Evolutionary conservation across 2,113 vertebrate genomes (phyloP).

Genomic region (Gobius niger): DNA sequence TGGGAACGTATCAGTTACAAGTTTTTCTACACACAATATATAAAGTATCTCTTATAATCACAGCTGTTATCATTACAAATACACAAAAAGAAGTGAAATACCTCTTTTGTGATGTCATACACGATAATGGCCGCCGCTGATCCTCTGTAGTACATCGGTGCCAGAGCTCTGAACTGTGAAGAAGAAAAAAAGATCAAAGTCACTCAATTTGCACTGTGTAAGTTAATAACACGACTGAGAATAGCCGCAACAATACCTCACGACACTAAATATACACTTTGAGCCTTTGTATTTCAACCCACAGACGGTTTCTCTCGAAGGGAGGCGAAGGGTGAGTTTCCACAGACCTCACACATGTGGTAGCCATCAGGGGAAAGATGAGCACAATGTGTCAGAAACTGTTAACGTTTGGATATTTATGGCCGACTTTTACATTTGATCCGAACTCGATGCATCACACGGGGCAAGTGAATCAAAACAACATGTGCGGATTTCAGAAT

Average conservation of each 20-base stretch:
- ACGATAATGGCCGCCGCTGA: conserved; percentile 97
- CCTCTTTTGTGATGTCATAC: conserved; percentile 99
- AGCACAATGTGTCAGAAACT: conserved; percentile 70
- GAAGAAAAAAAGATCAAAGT: conserved; percentile 19
- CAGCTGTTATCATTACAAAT: not conserved
- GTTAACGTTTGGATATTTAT: conserved; percentile 65
- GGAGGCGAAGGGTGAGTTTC: conserved; percentile 45
- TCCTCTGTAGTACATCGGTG: conserved; percentile 98
- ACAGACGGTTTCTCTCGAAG: conserved; percentile 32
- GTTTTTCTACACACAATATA: too few relatives aligned
- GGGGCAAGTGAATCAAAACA: conserved; percentile 59
- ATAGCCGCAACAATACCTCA: not conserved
- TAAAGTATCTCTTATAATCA: too few relatives aligned
- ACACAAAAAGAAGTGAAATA: conserved; percentile 37
- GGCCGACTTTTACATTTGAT: conserved; percentile 63
- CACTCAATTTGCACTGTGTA: not conserved
- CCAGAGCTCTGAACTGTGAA: conserved; percentile 91
- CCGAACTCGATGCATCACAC: conserved; percentile 52
- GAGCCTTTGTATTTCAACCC: conserved; percentile 33
- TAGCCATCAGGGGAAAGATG: conserved; percentile 71
- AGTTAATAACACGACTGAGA: not conserved
- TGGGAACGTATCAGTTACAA: too few relatives aligned
- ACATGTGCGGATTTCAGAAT: conserved; percentile 52
- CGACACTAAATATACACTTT: conserved; percentile 19
- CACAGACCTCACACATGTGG: conserved; percentile 69